A percentile compares a stretch with the other conserved stretches of the same genome.
Conservation (phyloP, 1,140 invertebrate genomes). For the Trachelipus rathkii region DNA sequence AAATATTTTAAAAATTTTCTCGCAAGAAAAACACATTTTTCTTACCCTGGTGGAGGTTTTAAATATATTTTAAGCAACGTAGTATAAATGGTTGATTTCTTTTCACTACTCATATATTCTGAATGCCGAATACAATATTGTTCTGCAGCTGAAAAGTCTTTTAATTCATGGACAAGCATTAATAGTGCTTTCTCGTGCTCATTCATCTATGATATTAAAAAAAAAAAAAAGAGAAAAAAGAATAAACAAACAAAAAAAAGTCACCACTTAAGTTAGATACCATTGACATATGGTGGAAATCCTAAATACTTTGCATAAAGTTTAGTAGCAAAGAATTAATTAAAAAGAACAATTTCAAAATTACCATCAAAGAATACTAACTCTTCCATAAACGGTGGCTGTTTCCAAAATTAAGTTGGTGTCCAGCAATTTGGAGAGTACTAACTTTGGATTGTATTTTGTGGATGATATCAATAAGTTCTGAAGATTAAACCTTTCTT, state of each 20-base stretch:
- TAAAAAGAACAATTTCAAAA: neutral
- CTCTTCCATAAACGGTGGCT: conserved; percentile 57
- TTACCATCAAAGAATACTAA: conserved; percentile 37
- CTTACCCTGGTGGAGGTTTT: conserved; percentile 50
- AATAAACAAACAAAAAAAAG: neutral
- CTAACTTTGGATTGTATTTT: conserved; percentile 53
- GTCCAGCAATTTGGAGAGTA: conserved; percentile 53
- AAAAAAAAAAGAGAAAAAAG: neutral
- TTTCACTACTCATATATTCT: conserved; percentile 49
- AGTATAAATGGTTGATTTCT: conserved; percentile 52
- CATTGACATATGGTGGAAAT: neutral
- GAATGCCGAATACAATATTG: conserved; percentile 55
- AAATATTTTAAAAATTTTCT: neutral
- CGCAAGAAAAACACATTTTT: conserved; percentile 30
- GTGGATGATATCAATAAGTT: conserved; percentile 53
- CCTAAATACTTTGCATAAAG: neutral
- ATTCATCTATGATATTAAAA: conserved; percentile 50
- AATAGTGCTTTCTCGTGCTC: conserved; percentile 57
- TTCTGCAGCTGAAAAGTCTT: conserved; percentile 54
- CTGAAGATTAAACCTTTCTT: conserved; percentile 51
- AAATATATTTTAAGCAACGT: conserved; percentile 54
- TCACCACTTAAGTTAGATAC: neutral
- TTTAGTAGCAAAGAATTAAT: neutral
- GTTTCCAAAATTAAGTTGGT: conserved; percentile 54
- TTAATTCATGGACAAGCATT: conserved; percentile 55